A percentile compares a stretch with the other conserved stretches of the same genome.
Evolutionary conservation across 1,140 invertebrate genomes (phyloP).

Genomic region (Pissodes strobi): DNA sequence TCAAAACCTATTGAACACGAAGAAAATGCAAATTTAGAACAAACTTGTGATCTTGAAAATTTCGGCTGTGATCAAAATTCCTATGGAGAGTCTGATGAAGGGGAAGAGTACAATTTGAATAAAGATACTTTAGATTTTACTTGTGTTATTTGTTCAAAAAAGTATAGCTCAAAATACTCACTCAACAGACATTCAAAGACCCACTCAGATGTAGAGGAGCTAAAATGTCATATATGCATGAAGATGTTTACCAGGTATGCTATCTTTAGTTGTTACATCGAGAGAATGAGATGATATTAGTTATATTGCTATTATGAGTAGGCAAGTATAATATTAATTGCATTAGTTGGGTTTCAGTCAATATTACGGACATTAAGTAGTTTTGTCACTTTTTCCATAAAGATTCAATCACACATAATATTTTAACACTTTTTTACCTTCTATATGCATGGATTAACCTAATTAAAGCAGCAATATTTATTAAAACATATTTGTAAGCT

Average conservation of each 20-base stretch:
- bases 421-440: too few relatives aligned
- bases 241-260: conserved; percentile 41
- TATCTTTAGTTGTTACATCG: too few relatives aligned
- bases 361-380: too few relatives aligned
- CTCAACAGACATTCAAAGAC: conserved; percentile 41
- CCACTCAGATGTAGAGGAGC: conserved; percentile 39
- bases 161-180: conserved; percentile 43
- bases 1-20: background rate
- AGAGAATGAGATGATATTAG: too few relatives aligned
- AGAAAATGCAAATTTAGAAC: conserved; percentile 1
- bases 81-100: background rate
- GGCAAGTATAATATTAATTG: too few relatives aligned
- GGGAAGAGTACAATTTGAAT: background rate
- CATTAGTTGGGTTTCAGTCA: too few relatives aligned
- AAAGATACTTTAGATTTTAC: conserved; percentile 23
- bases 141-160: conserved; percentile 44
- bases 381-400: too few relatives aligned
- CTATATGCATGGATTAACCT: too few relatives aligned
- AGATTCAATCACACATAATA: too few relatives aligned
- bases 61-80: conserved; percentile 24
- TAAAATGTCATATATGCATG: conserved; percentile 42
- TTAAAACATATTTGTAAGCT: too few relatives aligned
- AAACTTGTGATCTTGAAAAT: conserved; percentile 14
- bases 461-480: too few relatives aligned
- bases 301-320: too few relatives aligned